phyloP scores from a whole-genome alignment of 2,113 vertebrate genomes.

The Rynchops niger region DNA sequence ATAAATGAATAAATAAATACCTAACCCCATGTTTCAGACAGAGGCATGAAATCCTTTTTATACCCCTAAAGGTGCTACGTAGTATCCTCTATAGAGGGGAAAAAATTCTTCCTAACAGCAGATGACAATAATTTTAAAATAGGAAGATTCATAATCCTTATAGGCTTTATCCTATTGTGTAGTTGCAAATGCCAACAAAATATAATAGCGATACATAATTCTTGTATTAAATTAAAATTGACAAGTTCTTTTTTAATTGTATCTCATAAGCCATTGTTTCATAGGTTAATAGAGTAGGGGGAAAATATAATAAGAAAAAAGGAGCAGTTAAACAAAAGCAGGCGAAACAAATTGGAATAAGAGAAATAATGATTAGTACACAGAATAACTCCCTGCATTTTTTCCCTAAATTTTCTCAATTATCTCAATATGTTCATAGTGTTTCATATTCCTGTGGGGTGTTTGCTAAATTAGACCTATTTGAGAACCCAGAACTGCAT shows the following conservation, averaged over 20 bases:
- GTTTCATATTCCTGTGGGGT: not conserved
- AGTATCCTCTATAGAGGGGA: not conserved
- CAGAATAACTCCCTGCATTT: not conserved
- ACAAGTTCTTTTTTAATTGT: not conserved
- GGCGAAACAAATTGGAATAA: not conserved
- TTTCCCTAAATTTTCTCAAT: not conserved
- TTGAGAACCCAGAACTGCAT: not conserved
- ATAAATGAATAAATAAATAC: constrained; percentile 43
- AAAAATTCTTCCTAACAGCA: not conserved
- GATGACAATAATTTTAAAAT: not conserved
- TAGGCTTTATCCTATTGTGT: not conserved
- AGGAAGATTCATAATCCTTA: not conserved
- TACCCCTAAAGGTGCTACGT: not conserved
- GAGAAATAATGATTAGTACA: not conserved
- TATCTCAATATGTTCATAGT: not conserved
- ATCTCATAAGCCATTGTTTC: not conserved
- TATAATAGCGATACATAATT: not conserved
- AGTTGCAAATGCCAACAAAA: not conserved
- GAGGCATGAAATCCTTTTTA: not conserved
- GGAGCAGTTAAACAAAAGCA: not conserved
- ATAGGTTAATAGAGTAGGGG: not conserved
- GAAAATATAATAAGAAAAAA: not conserved
- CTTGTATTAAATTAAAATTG: not conserved
- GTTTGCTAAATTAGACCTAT: constrained; percentile 28
- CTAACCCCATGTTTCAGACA: not conserved